Evolutionary conservation across 1,140 invertebrate species (phyloP), one percentile per base, ranked within the genome.

Genomic region (Proctacanthus coquilletti): DNA sequence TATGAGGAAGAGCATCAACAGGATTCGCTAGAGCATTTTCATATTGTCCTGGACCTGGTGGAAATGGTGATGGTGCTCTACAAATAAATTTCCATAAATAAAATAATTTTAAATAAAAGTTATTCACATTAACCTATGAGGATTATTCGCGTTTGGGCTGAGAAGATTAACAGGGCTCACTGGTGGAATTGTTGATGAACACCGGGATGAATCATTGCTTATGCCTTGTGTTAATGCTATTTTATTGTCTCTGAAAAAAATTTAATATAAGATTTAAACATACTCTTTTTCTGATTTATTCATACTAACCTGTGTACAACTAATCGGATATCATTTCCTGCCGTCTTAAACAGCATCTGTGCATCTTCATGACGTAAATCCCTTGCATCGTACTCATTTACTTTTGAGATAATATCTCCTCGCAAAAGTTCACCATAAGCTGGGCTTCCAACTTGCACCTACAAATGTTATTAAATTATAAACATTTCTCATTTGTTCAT

Each of bases 331-430:
- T 71, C 68, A 48, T 71, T 75, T 39, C 68, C 78, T 42, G 83
- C 79, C 58, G 78, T 80, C 60, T 80, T 79, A 61, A 94, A 89
- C 39, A 91, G 63, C 53, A 81, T 82, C 60, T 87, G 81, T 19
- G 88, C 91, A 63, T 92, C 84, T 62, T 86, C 79, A 57, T 94
- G 89, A 49, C 82, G 74, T 47, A 94, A 66, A 55, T 85, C 77
- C 39, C 77, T 70, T 36, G 80, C 72, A 62, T 92, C 85, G 61
- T 82, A 84, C 48, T 84, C 82, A 57, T 82, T 80, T 48, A 95
- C 83, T 64, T 84, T 84, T 41, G 79, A 72, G 48, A 95, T 83
- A 49, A 91, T 75, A 64, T 95, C 91, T 47, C 89, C 89, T 41
- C 81, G 72, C 39, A 81, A 71, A 31, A 94, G 72, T 44, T 80